Conservation (phyloP, 92 coral and sea anemone species). For the Bergia puertoricense region DNA sequence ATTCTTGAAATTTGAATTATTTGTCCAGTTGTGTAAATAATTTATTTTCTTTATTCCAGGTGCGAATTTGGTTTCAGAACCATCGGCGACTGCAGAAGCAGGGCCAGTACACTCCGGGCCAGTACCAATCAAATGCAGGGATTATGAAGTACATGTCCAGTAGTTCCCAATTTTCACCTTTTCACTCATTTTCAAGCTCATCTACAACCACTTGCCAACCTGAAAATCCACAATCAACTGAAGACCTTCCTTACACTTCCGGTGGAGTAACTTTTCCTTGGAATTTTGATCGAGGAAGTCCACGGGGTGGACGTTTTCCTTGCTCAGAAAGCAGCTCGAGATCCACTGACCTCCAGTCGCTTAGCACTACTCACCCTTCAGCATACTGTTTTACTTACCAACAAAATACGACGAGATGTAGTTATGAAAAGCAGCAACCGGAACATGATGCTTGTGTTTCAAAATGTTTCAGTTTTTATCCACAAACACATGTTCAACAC, state of each 20-base stretch:
- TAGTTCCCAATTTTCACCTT: background rate
- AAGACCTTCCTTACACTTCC: background rate
- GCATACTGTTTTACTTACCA: background rate
- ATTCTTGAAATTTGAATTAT: background rate
- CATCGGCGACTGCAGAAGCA: slow-evolving; percentile 52
- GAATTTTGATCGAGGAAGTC: background rate
- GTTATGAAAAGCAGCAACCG: background rate
- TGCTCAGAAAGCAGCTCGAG: slow-evolving; percentile 11
- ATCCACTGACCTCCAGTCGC: background rate
- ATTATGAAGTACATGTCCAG: slow-evolving; percentile 22
- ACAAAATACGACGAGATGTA: background rate
- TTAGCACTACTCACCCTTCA: background rate
- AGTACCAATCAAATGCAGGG: slow-evolving; percentile 23
- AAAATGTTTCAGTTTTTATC: background rate
- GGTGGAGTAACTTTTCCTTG: background rate
- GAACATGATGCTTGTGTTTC: background rate
- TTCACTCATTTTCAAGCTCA: slow-evolving; percentile 13
- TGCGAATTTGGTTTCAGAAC: slow-evolving; percentile 53
- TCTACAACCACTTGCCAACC: slow-evolving; percentile 4
- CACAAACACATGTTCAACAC: background rate
- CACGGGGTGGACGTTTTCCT: background rate
- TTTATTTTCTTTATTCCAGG: slow-evolving; percentile 20
- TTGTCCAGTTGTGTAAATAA: background rate
- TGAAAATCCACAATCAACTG: background rate
- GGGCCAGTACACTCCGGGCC: slow-evolving; percentile 51